Conservation (phyloP, 2,113 vertebrate species). For the Cebidichthys violaceus region DNA sequence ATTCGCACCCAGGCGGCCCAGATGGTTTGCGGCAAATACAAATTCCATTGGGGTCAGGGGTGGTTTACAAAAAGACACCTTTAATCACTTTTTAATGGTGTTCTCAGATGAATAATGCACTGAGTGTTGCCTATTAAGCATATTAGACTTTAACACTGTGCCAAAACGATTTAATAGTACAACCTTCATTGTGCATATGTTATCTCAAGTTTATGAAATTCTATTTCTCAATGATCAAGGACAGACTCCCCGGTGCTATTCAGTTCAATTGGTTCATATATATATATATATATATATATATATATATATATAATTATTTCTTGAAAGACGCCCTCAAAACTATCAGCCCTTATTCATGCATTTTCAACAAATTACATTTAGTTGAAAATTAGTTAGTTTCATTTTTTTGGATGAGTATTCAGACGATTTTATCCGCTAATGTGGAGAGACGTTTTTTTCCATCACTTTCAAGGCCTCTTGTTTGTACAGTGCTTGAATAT, state of each 20-base stretch:
- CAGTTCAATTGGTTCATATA: neutral
- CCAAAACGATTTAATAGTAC: neutral
- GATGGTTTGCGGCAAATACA: neutral
- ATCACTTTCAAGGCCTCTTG: neutral
- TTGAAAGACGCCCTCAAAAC: neutral
- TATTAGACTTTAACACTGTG: neutral
- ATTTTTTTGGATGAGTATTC: neutral
- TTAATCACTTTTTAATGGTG: conserved; percentile 24
- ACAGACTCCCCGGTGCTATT: neutral
- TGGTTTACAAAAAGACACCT: neutral
- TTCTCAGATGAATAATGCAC: neutral
- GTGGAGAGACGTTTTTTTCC: neutral
- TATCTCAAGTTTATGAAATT: neutral
- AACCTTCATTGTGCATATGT: neutral
- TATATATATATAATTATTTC: no score
- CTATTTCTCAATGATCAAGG: neutral
- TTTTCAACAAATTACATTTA: neutral
- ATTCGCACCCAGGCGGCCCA: conserved; percentile 25
- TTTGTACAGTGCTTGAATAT: neutral
- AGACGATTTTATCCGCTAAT: neutral
- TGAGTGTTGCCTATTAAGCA: neutral
- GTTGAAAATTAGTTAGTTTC: no score
- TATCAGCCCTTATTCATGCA: neutral
- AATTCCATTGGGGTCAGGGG: neutral
- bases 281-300: no score